Base-by-base conservation (phyloP, 1,140 invertebrate genomes). In the Aphidius ervi region DNA sequence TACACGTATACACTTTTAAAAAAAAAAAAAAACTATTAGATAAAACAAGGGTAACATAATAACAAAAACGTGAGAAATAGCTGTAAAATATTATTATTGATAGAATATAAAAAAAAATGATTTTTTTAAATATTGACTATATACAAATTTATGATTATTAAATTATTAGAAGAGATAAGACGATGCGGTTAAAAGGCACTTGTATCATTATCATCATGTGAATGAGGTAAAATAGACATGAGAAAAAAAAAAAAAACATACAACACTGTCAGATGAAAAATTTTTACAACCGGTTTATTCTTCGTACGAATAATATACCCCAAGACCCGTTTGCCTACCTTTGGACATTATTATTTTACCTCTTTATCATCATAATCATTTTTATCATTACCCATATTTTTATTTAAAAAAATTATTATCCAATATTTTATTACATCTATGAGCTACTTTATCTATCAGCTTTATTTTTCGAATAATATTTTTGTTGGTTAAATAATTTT, bases 241-340 rank as follows among this genome's bases (percentile, higher is more conserved):
- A 42, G 4, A 54, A 52, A 52, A 52, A 52, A 39, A 39, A 39
- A 39, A 39, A 39, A n/a, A 52, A n/a, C 4, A 8, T 39, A 20
- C 16, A 23, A 16, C 8, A 52, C 31, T 52, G 52, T 16, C n/a
- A 9, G 20, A 49, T 57, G 55, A 56, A 62, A 62, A 62, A 62
- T 43, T 56, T 56, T 47, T 23, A 55, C 39, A 62, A 62, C 60
- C 60, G 60, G 60, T 62, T 62, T 31, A 31, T 31, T 56, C 48
- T 16, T 31, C n/a, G 53, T 37, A 53, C 53, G 41, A 53, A 61
- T 56, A 31, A 31, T 31, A 56, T 43, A 46, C 50, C 52, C 52
- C 52, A 37, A 50, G 59, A 56, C 40, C 31, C 52, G 58, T 52
- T 58, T 58, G 55, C 16, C 55, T 56, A 56, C 54, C 53, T 55